Base-by-base conservation (phyloP, 2,113 vertebrate species). In the Pimephales promelas region DNA sequence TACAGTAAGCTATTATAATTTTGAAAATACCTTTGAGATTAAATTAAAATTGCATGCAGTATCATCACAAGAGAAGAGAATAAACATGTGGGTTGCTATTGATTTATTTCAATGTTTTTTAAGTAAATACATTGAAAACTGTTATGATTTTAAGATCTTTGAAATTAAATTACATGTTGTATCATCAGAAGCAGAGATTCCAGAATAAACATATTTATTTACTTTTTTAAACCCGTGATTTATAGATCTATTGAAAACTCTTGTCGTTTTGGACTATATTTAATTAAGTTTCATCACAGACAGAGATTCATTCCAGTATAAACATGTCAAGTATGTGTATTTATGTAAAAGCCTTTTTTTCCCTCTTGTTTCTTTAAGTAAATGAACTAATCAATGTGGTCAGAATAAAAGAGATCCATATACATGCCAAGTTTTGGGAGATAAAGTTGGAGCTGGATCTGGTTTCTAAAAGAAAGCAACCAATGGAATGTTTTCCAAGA, bases 401-500 rank as follows among this genome's bases (percentile, higher is more conserved):
- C 24, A 22, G n/a, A 62, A 47, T 79, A 62, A 45, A 79, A 28
- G 14, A 28, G 57, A 47, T 36, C 4, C 61, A 80, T 66, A 43
- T 47, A 26, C 68, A 75, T 75, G 66, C 14, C 70, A 64, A 62
- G 74, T 80, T 45, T 83, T 76, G 59, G 81, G 81, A 82, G 54
- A 86, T 83, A 74, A 84, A 64, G 61, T 40, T 45, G 59, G 70
- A 76, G 84, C 71, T 74, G 73, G 64, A 64, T 81, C 84, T 77
- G 79, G 80, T 83, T 87, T 85, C 31, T 84, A 86, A 80, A 86
- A 80, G 22, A 89, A 88, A 86, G 86, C 84, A 71, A 80, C 52
- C 45, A 49, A 13, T 77, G 70, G 85, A 88, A 89, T 90, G 80
- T 91, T 89, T 88, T 88, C 71, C 68, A 56, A 82, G 78, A 87